Evolutionary conservation across 1,140 invertebrate species (phyloP), one percentile per base, ranked within the genome.

Genomic region (Dendroctonus valens): DNA sequence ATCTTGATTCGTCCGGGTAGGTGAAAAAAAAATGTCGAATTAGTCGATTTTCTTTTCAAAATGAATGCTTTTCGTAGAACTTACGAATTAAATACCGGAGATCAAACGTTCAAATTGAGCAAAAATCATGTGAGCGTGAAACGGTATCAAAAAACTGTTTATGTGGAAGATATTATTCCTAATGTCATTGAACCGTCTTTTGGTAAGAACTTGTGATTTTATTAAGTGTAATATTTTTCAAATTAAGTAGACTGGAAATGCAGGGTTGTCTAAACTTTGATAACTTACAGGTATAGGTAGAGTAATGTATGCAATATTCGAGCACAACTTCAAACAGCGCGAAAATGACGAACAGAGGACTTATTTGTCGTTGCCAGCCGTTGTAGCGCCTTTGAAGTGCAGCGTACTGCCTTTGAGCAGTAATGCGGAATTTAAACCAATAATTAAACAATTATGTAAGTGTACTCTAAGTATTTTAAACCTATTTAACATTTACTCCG

Each of bases 161-260:
- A 98, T 82, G 96, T 98, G 14, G 95, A 99, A 82, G 97, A 99
- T 82, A 90, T 99, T 59, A 89, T 91, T 65, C 98, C 98, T 0
- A 97, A 90, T 77, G 98, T 99, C 9, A 95, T 99, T 73, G 98
- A 99, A 79, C 98, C 98, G 3, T 99, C 97, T 5, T 99, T 99
- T 83, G 98, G 98, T 67, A 79, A 74, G 69, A 49, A 41, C 53
- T 44, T 49, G n/a, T n/a, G n/a, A n/a, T n/a, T n/a, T n/a, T n/a
- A n/a, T n/a, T n/a, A n/a, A 61, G 26, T 42, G 26, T 26, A 2
- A 14, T 42, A 41, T 55, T n/a, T 12, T 54, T 63, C 5, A 55
- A 41, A 53, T 1, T 15, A 42, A n/a, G 26, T 26, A 26, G 26
- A 26, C 26, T 26, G 26, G 26, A 26, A 26, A 26, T 26, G 26